Base-by-base conservation (phyloP, 2,113 vertebrate species). In the Cyanoramphus novaezelandiae region DNA sequence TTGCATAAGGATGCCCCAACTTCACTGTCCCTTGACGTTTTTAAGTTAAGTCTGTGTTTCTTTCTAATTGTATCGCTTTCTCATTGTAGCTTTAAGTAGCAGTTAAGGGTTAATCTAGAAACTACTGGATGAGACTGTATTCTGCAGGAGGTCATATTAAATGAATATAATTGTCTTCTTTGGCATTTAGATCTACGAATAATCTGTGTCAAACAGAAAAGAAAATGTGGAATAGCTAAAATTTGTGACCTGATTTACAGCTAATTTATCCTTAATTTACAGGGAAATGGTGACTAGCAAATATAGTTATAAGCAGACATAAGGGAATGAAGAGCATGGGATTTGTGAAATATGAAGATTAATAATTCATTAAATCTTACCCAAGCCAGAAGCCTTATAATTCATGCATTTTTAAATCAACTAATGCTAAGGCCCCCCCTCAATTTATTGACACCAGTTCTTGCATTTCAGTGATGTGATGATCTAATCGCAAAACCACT, bases 281-380 rank as follows among this genome's bases (percentile, higher is more conserved):
- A 76, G 67, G 28, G 37, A 23, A 94, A 80, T 41, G 29, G 77
- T 93, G 77, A 87, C 64, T 93, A 93, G 67, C 0, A 4, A 92
- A 88, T 91, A 93, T 46, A 89, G 77, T 69, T 72, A 88, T 25
- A 91, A 95, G 84, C 43, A 89, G 82, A 62, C 31, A 49, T 79
- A 60, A 64, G 69, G 53, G 86, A 96, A 82, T 79, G 70, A 92
- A 92, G 25, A 95, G 49, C 64, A 89, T 52, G 74, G 52, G 74
- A 92, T 94, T 82, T 88, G 75, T 93, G 94, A 95, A 93, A 95
- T 95, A 76, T 17, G 63, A 92, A 29, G 78, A 93, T 95, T 95
- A 96, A 95, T 96, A 95, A 95, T 92, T 97, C 74, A 97, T 95
- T 93, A 90, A 72, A 88, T 85, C 41, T 87, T 88, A 82, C 46